A percentile compares a stretch with the other conserved stretches of the same genome.
Evolutionary conservation across 2,113 vertebrate species (phyloP).

Genomic region (Grantiella picta): DNA sequence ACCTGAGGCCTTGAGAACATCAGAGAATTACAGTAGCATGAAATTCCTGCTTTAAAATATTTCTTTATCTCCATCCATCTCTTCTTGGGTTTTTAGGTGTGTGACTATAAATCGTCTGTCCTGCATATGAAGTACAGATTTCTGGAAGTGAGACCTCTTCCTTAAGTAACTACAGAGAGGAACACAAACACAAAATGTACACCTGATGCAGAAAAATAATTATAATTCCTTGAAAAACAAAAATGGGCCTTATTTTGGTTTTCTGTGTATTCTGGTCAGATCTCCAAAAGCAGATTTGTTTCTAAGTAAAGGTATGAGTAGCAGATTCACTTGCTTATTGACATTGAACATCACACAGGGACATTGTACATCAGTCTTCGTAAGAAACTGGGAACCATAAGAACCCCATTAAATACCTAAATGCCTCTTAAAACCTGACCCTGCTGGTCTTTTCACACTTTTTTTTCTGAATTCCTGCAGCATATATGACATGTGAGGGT

Average conservation of each 20-base stretch:
- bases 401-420: neutral
- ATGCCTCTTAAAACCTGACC: neutral
- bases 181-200: neutral
- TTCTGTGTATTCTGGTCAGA: neutral
- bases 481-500: fast-evolving
- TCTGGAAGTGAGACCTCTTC: neutral
- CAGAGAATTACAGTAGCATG: neutral
- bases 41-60: neutral
- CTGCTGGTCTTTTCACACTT: neutral
- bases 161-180: neutral
- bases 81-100: neutral
- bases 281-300: constrained; percentile 10
- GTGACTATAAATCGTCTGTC: neutral
- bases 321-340: neutral
- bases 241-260: neutral
- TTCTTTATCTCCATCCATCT: neutral
- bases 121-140: neutral
- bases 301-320: constrained; percentile 14
- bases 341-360: neutral
- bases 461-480: neutral
- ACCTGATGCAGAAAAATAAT: neutral
- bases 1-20: neutral
- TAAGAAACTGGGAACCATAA: neutral
- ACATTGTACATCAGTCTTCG: neutral
- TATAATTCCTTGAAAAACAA: neutral